These are phyloP conservation scores for Pygathrix nemaeus DNA, from an alignment of 2,113 vertebrate species.

Conservation along the genomic window DNA sequence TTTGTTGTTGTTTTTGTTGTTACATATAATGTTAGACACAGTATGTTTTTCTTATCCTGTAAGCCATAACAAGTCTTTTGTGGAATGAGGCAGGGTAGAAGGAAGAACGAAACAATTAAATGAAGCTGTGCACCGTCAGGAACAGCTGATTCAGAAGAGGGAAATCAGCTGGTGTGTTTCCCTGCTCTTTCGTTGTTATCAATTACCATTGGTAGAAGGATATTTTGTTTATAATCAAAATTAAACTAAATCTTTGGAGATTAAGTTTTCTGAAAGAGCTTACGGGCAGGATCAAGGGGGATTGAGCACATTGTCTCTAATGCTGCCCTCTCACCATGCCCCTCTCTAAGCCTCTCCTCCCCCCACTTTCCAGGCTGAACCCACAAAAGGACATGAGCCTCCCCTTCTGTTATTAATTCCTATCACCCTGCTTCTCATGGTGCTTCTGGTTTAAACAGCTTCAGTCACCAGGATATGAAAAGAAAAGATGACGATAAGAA, in stretches of 20 bases:
- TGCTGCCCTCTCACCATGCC: background rate
- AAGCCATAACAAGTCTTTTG: background rate
- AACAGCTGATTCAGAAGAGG: background rate
- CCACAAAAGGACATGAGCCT: background rate
- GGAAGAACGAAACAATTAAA: conserved; percentile 35
- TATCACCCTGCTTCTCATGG: background rate
- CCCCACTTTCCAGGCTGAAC: background rate
- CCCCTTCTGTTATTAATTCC: background rate
- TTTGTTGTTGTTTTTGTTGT: background rate
- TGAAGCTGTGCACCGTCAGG: background rate
- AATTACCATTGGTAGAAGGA: conserved; percentile 49
- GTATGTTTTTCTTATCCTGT: background rate
- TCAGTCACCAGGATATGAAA: conserved; percentile 4
- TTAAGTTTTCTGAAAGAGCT: conserved; percentile 76
- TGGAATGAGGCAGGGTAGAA: background rate
- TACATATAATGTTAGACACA: background rate
- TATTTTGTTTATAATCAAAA: conserved; percentile 76
- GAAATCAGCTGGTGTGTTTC: conserved; percentile 9
- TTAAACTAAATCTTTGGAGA: conserved; percentile 77
- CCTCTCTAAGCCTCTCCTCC: background rate
- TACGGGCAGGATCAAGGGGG: conserved; percentile 67
- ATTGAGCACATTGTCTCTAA: conserved; percentile 59
- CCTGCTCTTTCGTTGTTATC: conserved; percentile 48
- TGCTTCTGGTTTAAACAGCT: background rate
- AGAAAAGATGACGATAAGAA: background rate